Evolutionary conservation across 92 coral and sea anemone genomes (phyloP).

Genomic region (Anthopleura xanthogrammica): DNA sequence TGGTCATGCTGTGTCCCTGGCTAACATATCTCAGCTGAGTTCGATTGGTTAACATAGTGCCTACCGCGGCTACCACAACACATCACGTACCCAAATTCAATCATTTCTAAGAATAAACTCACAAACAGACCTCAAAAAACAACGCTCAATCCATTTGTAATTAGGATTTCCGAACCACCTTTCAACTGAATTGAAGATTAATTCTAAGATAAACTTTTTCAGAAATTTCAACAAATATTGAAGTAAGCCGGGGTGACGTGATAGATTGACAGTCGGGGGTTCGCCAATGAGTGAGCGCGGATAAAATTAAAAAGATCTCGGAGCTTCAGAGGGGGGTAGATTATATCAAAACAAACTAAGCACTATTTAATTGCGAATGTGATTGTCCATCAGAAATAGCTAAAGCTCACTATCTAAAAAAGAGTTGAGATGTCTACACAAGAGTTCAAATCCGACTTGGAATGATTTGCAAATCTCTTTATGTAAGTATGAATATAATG

Average conservation of each 20-base stretch:
- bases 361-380: neutral
- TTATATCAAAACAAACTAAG: slow-evolving; percentile 10
- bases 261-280: neutral
- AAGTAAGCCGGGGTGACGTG: slow-evolving; percentile 14
- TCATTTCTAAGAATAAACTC: slow-evolving; percentile 1
- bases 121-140: slow-evolving; percentile 9
- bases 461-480: slow-evolving; percentile 10
- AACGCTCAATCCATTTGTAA: slow-evolving; percentile 1
- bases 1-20: neutral
- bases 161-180: slow-evolving; percentile 6
- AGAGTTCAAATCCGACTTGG: slow-evolving; percentile 1
- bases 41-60: neutral
- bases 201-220: slow-evolving; percentile 1
- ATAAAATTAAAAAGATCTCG: neutral
- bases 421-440: neutral
- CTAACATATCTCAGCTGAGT: neutral
- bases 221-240: slow-evolving; percentile 10
- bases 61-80: neutral
- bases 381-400: slow-evolving; percentile 2
- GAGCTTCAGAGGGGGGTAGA: slow-evolving; percentile 26
- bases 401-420: neutral
- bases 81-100: neutral
- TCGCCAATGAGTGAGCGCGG: slow-evolving; percentile 11
- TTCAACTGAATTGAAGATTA: slow-evolving; percentile 8
- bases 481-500: neutral